Evolutionary conservation across 2,797 vertebrate genomes (phyloP), one percentile per base, ranked within the genome.

Genomic region (Lepus townsendii): DNA sequence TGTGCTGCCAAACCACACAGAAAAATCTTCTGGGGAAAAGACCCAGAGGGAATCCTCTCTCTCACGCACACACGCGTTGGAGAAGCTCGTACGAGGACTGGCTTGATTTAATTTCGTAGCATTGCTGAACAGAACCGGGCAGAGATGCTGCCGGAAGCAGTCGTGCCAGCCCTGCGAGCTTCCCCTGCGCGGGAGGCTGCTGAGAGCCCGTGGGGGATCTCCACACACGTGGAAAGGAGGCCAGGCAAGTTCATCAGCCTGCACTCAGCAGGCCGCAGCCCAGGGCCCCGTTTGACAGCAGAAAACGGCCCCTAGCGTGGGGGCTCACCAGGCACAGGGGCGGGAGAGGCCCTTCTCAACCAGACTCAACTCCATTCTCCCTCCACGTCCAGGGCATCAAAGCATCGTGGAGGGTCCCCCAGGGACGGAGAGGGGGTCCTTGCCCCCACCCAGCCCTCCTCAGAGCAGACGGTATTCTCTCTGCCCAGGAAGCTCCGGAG

Each of bases 31-130:
- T 8, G 1, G n/a, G 68, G 22, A 65, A 60, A 66, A 27, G 62
- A 76, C 65, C 66, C 66, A 24, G 24, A 50, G 35, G 0, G 4
- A 91, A 79, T 57, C 22, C 71, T 2, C 50, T 68, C 52, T 13
- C 60, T 30, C 35, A 79, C 42, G 68, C 42, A 16, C 22, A 69
- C 79, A 65, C 1, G n/a, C 1, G 66, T 47, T 38, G 17, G 50
- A 93, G 87, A 80, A 69, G 77, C 84, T 72, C 16, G 72, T 2
- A 0, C 4, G 0, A 1, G 52, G 47, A 90, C 71, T 27, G 72
- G n/a, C 79, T 90, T 68, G 19, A 90, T 54, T 73, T 69, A 79
- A 86, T 52, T 80, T 87, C 87, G 52, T 17, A 32, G 75, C 52
- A 84, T 66, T 90, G 38, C 80, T 76, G 47, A 87, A 47, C 32